Evolutionary conservation across 2,888 invertebrate genomes (phyloP), one percentile per base, ranked within the genome.

Genomic region (Chesias legatella): DNA sequence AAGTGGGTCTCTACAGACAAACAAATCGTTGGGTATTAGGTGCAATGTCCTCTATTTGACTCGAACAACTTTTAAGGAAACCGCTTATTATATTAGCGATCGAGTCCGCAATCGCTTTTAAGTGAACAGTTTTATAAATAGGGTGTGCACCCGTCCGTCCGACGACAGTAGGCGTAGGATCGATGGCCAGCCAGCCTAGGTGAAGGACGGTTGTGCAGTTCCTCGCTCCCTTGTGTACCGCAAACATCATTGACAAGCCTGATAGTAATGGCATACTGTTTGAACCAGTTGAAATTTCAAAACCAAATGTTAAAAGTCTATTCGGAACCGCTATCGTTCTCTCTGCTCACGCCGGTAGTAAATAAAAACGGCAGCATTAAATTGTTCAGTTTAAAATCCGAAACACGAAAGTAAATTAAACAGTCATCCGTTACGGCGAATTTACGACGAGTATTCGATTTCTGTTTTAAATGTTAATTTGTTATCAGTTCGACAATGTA

Each of bases 141-240:
- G 53, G 48, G n/a, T n/a, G n/a, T 43, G 33, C 59, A 79, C 80
- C 67, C 72, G 80, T 80, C 67, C 72, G 80, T 80, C 80, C 74
- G 64, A 67, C 76, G 68, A 60, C 69, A 67, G 73, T 69, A 60
- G 65, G 61, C 70, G 61, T 29, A 77, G 75, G 79, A 83, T 78
- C 82, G 82, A 79, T 76, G 79, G 60, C 75, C 80, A 79, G 69
- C 62, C 60, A 73, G 72, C 65, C 79, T 78, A 76, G 79, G 79
- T 83, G 83, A 85, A 84, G 84, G 84, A 74, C 83, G 74, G 70
- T 72, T 76, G 67, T 70, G 60, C 65, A 74, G 81, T 77, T 73
- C 74, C 63, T 78, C 72, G 77, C 77, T n/a, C 69, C 79, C 58
- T 70, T 66, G 41, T 49, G 40, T 34, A 26, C 38, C 35, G 28